These are phyloP conservation scores for Zygothrica quintamaculata DNA, from an alignment of 2,888 invertebrate species.

Conservation along the genomic window DNA sequence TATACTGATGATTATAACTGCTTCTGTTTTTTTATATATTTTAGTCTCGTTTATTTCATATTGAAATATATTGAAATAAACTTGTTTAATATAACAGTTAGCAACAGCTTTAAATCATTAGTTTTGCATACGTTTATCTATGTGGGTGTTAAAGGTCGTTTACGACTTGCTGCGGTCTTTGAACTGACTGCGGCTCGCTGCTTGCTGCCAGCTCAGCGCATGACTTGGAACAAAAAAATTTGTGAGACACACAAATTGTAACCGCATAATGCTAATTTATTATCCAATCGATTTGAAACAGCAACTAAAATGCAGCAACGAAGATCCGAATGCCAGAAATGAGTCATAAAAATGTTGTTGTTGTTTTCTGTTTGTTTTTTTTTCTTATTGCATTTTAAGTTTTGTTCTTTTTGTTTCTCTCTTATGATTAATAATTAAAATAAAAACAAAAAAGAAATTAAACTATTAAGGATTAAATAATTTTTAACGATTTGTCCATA, in stretches of 20 bases:
- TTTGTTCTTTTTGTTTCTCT: neutral
- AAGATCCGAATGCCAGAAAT: conserved; percentile 29
- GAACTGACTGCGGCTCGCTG: conserved; percentile 30
- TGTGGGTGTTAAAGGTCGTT: neutral
- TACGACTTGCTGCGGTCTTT: conserved; percentile 40
- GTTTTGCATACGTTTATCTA: neutral
- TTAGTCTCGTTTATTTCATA: too few relatives aligned
- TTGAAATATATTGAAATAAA: too few relatives aligned
- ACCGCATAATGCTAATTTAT: conserved; percentile 77
- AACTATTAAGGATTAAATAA: too few relatives aligned
- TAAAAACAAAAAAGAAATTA: too few relatives aligned
- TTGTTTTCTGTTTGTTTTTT: neutral
- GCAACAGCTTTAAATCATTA: too few relatives aligned
- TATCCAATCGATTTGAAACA: conserved; percentile 76
- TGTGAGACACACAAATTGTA: conserved; percentile 47
- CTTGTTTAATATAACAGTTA: too few relatives aligned
- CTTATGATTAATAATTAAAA: too few relatives aligned
- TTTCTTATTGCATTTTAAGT: neutral
- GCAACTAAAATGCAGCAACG: conserved; percentile 60
- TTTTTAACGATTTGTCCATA: too few relatives aligned
- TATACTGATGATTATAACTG: too few relatives aligned
- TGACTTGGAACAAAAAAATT: conserved; percentile 43
- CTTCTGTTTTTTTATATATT: too few relatives aligned
- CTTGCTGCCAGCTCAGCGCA: conserved; percentile 60
- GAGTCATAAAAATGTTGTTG: conserved; percentile 60